Conservation (phyloP, 2,113 vertebrate genomes). For the Corydoras maculifer region DNA sequence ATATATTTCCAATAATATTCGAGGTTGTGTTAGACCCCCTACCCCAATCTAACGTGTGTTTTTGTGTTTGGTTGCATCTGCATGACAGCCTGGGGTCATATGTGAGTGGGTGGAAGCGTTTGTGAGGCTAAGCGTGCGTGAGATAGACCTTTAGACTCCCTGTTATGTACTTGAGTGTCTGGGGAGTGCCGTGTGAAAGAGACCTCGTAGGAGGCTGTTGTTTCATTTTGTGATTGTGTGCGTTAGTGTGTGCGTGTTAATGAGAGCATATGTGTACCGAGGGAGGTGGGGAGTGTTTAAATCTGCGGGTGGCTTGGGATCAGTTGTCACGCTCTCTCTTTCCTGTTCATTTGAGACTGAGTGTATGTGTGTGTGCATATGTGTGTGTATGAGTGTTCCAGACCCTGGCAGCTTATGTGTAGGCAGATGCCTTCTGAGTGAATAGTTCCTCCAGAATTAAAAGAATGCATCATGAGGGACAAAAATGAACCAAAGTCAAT, state of each 20-base stretch:
- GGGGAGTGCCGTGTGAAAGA: constrained; percentile 6
- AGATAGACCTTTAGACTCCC: constrained; percentile 14
- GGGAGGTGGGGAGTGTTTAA: constrained; percentile 46
- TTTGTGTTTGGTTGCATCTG: constrained; percentile 8
- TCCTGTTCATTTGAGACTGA: constrained; percentile 31
- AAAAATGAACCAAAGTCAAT: too few relatives aligned
- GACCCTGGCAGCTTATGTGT: not conserved
- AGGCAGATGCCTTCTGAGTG: too few relatives aligned
- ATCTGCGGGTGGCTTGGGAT: constrained; percentile 51
- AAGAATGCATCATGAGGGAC: too few relatives aligned
- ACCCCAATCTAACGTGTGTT: not conserved
- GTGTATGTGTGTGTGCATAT: constrained; percentile 33
- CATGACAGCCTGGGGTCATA: not conserved
- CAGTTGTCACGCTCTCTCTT: constrained; percentile 50
- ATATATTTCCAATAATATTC: too few relatives aligned
- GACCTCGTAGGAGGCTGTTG: not conserved
- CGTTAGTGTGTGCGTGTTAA: constrained; percentile 43
- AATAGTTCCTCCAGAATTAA: too few relatives aligned
- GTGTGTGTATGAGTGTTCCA: not conserved
- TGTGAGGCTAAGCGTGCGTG: constrained; percentile 7
- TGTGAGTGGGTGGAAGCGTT: not conserved
- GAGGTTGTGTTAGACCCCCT: too few relatives aligned
- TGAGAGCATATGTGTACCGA: constrained; percentile 30
- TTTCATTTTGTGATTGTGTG: constrained; percentile 41
- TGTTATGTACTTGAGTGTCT: constrained; percentile 8